These are phyloP conservation scores for Mesochorus sp. DNA, from an alignment of 2,888 invertebrate genomes.

Conservation along the genomic window DNA sequence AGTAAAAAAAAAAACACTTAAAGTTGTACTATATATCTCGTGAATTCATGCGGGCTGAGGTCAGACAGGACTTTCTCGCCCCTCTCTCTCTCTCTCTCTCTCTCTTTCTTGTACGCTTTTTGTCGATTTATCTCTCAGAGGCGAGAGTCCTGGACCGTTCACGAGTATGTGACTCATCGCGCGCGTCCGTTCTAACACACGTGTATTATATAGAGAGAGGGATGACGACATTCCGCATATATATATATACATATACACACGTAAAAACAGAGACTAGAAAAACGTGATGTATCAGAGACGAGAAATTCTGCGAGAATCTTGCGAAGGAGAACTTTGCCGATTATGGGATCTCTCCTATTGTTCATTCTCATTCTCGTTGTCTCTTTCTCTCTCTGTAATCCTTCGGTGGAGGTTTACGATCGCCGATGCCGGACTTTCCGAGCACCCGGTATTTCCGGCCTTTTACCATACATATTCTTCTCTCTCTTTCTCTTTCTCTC, in stretches of 20 bases:
- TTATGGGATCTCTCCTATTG: slow-evolving; percentile 26
- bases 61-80: slow-evolving; percentile 48
- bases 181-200: slow-evolving; percentile 20
- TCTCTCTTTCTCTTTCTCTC: not conserved
- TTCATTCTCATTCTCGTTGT: not conserved
- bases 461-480: slow-evolving; percentile 32
- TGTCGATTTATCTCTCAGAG: slow-evolving; percentile 28
- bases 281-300: slow-evolving; percentile 39
- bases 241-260: not conserved
- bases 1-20: not conserved
- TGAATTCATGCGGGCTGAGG: slow-evolving; percentile 51
- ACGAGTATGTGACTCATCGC: slow-evolving; percentile 50
- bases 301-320: not conserved
- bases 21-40: slow-evolving; percentile 1
- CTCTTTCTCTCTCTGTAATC: slow-evolving; percentile 44
- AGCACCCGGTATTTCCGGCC: slow-evolving; percentile 79
- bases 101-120: slow-evolving; percentile 8
- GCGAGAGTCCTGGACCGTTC: slow-evolving; percentile 39
- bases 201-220: slow-evolving; percentile 6
- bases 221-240: slow-evolving; percentile 29
- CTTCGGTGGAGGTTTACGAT: slow-evolving; percentile 24
- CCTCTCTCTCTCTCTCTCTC: slow-evolving; percentile 11
- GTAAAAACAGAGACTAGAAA: slow-evolving; percentile 48
- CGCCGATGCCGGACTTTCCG: slow-evolving; percentile 57
- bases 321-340: slow-evolving; percentile 7